Percentiles rank a stretch among this genome's conserved stretches.
Conservation (phyloP, 2,888 invertebrate species). For the Tipula unca region DNA sequence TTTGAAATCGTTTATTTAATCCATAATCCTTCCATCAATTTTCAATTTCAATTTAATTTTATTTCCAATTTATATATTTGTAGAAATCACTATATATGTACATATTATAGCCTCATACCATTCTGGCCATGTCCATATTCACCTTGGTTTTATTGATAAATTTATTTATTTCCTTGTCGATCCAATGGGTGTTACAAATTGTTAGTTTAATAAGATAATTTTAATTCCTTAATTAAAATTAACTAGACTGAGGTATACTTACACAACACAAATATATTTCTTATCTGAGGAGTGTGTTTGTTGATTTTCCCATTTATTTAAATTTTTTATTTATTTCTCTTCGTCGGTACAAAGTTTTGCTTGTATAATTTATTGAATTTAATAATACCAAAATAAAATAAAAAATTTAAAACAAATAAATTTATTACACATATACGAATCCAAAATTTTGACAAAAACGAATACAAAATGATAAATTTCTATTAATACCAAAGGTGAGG, state of each 20-base stretch:
- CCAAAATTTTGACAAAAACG: background rate
- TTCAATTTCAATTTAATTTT: background rate
- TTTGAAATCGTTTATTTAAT: slow-evolving; percentile 8
- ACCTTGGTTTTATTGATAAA: background rate
- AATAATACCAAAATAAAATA: background rate
- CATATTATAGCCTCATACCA: background rate
- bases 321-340: too few relatives aligned
- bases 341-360: too few relatives aligned
- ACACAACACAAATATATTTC: background rate
- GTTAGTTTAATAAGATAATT: background rate
- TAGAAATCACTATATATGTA: background rate
- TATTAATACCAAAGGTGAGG: background rate
- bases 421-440: background rate
- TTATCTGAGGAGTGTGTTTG: background rate
- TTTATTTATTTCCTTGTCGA: background rate
- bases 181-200: background rate
- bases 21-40: slow-evolving; percentile 8
- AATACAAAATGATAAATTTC: background rate
- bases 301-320: too few relatives aligned
- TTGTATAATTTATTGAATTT: background rate
- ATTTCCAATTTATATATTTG: background rate
- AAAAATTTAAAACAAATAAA: background rate
- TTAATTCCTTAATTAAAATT: background rate
- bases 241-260: background rate
- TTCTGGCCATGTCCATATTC: background rate